Percentiles rank a stretch among this genome's conserved stretches.
Conservation (phyloP, 92 coral and sea anemone species). For the Palythoa grandis region DNA sequence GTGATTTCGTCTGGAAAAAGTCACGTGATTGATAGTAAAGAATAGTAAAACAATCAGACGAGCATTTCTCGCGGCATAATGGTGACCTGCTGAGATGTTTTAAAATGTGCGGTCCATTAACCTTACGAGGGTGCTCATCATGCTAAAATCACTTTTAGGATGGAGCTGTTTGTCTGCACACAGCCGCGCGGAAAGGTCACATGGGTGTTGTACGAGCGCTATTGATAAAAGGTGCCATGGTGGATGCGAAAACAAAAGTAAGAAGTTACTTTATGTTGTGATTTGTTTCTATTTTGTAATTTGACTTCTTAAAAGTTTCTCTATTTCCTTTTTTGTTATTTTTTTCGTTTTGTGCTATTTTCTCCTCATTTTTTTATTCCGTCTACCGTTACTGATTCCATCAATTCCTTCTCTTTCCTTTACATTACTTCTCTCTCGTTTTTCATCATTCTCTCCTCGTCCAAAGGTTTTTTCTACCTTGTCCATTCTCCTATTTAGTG, state of each 20-base stretch:
- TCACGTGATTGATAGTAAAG: neutral
- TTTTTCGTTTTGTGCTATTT: neutral
- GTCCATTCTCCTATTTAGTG: too few relatives aligned
- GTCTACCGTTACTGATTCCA: too few relatives aligned
- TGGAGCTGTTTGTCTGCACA: slow-evolving; percentile 98
- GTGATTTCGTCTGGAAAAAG: neutral
- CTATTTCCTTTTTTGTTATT: neutral
- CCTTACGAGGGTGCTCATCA: neutral
- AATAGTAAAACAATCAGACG: too few relatives aligned
- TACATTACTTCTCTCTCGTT: too few relatives aligned
- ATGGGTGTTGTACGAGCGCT: slow-evolving; percentile 90
- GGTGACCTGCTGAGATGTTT: too few relatives aligned
- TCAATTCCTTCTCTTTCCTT: too few relatives aligned
- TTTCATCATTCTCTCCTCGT: too few relatives aligned
- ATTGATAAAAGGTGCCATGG: slow-evolving; percentile 91
- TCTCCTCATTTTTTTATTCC: too few relatives aligned
- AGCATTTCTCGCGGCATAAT: too few relatives aligned
- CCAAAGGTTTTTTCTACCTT: too few relatives aligned
- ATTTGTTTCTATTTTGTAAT: neutral
- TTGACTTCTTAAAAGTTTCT: neutral
- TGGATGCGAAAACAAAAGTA: slow-evolving; percentile 97
- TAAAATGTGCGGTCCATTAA: too few relatives aligned
- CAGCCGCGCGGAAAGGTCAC: slow-evolving; percentile 97
- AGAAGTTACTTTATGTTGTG: neutral
- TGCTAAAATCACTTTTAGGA: slow-evolving; percentile 57